Base-by-base conservation (phyloP, 2,113 vertebrate species). In the Athene cunicularia region DNA sequence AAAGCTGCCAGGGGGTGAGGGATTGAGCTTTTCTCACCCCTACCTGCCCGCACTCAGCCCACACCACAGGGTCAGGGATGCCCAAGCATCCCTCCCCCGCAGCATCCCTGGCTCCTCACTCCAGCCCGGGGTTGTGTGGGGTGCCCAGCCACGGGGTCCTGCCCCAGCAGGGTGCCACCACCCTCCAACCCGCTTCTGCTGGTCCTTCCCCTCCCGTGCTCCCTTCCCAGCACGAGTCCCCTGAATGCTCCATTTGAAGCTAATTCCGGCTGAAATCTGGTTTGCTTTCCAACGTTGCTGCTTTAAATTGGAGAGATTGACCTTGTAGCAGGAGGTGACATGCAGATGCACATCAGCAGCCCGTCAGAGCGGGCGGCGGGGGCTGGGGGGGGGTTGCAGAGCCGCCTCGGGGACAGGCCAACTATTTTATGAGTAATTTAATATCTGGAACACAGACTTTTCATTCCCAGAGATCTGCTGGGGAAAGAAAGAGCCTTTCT, bases 361-460 rank as follows among this genome's bases (percentile, higher is more conserved):
- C 95, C 85, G 84, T 73, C 88, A 35, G 95, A 63, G 77, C 52
- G 19, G 92, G 86, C 80, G 59, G 93, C n/a, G 63, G 96, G 85
- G 89, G 93, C n/a, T 28, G 71, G 63, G 88, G 45, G 73, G 73
- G 76, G 88, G 82, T 49, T 73, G 90, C 33, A 0, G 88, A 68
- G 95, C 86, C 19, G 80, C 98, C 97, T 95, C 93, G 35, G 98
- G 98, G 97, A 98, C 86, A 89, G 90, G 97, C 92, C 97, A 90
- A 97, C 98, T 98, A 97, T 98, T 98, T 98, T 97, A 98, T 98
- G 98, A 98, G 98, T 98, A 98, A 98, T 98, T 98, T 98, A 98
- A 98, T 98, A 98, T 98, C 97, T 98, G 97, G 98, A 98, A 96
- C 97, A 91, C 68, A 96, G 97, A 96, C 93, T 97, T 93, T 94